Percentiles rank a stretch among this genome's conserved stretches.
These are phyloP conservation scores for Nothocercus nigrocapillus DNA, from an alignment of 2,113 vertebrate species.

Conservation along the genomic window DNA sequence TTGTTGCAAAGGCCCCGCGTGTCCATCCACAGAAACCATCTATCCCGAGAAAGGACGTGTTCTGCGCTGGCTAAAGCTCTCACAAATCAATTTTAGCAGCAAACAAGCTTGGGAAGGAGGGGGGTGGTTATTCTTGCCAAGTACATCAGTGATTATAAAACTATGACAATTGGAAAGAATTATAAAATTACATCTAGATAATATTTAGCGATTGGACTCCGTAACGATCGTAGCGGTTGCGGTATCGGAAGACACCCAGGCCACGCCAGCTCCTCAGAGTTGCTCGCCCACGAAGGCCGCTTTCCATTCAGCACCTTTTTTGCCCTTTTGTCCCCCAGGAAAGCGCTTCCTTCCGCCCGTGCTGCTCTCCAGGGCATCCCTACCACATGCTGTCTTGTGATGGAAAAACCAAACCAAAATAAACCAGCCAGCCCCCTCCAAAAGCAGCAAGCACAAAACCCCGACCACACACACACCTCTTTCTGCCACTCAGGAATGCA, in stretches of 20 bases:
- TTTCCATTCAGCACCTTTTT: background rate
- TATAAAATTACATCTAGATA: background rate
- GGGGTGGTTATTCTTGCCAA: background rate
- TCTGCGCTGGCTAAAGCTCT: accelerated
- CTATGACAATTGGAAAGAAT: background rate
- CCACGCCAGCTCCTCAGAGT: background rate
- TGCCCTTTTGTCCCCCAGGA: too few species aligned
- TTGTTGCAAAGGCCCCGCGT: background rate
- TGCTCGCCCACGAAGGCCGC: background rate
- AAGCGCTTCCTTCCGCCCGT: too few species aligned
- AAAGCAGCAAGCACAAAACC: too few species aligned
- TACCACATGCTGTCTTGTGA: too few species aligned
- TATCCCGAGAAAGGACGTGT: accelerated
- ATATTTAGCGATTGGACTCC: background rate
- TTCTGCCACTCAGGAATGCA: too few species aligned
- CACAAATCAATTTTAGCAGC: background rate
- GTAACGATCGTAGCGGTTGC: accelerated
- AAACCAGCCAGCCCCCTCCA: too few species aligned
- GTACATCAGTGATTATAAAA: background rate
- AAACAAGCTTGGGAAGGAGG: background rate
- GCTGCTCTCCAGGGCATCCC: too few species aligned
- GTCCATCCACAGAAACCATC: background rate
- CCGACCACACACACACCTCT: too few species aligned
- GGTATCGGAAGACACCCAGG: background rate
- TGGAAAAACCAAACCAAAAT: too few species aligned